Evolutionary conservation across 2,113 vertebrate species (phyloP).

Genomic region (Cephalophus harveyi): DNA sequence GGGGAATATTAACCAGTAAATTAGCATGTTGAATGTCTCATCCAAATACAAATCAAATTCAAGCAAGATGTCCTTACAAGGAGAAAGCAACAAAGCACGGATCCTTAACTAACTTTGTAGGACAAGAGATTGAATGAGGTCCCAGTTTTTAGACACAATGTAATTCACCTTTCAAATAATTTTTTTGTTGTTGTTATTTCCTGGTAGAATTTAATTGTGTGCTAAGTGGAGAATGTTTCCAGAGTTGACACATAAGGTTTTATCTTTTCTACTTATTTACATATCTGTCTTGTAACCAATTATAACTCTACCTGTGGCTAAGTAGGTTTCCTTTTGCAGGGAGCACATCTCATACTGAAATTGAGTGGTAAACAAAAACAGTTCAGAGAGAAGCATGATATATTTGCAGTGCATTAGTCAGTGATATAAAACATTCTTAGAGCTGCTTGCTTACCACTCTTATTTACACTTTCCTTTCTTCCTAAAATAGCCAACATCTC

Average conservation of each 20-base stretch:
- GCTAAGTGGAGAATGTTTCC: not conserved
- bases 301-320: not conserved
- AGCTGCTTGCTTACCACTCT: not conserved
- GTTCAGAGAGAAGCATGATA: not conserved
- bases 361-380: not conserved
- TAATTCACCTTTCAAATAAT: not conserved
- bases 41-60: slow-evolving; percentile 65
- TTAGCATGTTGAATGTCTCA: slow-evolving; percentile 63
- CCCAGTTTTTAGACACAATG: not conserved
- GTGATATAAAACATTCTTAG: not conserved
- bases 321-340: not conserved
- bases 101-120: slow-evolving; percentile 7
- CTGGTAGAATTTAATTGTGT: not conserved
- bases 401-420: not conserved
- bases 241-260: not conserved
- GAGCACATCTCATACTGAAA: not conserved
- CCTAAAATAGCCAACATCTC: not conserved
- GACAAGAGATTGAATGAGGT: not conserved
- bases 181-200: not conserved
- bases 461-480: not conserved
- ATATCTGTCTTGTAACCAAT: not conserved
- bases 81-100: slow-evolving; percentile 29
- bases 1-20: slow-evolving; percentile 70
- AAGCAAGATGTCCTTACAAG: slow-evolving; percentile 45
- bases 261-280: not conserved